Percentiles rank a stretch among this genome's conserved stretches.
These are phyloP conservation scores for Oxytorus armatus DNA, from an alignment of 2,888 invertebrate genomes.

Conservation along the genomic window DNA sequence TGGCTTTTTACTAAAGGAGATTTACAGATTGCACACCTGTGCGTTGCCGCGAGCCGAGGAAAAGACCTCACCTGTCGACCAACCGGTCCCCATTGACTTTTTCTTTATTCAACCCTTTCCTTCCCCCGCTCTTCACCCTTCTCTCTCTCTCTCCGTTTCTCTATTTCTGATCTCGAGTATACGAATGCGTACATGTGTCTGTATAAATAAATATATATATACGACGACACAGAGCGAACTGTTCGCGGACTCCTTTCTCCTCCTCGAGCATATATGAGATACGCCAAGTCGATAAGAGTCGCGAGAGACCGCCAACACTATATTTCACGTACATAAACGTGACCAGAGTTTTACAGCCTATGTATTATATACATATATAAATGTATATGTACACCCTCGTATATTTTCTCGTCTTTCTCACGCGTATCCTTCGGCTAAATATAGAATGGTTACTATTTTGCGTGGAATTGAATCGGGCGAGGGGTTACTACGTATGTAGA, in stretches of 20 bases:
- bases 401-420: conserved; percentile 59
- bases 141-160: conserved; percentile 58
- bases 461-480: conserved; percentile 32
- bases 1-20: conserved; percentile 79
- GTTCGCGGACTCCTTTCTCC: conserved; percentile 63
- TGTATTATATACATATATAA: conserved; percentile 7
- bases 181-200: neutral
- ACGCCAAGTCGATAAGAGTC: conserved; percentile 71
- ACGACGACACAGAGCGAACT: conserved; percentile 20
- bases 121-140: conserved; percentile 60
- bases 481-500: neutral
- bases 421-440: conserved; percentile 70
- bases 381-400: conserved; percentile 38
- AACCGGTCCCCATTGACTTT: conserved; percentile 83
- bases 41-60: conserved; percentile 78
- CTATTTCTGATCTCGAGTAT: conserved; percentile 50
- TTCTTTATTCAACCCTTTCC: conserved; percentile 78
- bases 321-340: conserved; percentile 65
- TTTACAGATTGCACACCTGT: conserved; percentile 84
- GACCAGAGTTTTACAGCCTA: conserved; percentile 43
- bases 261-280: conserved; percentile 65
- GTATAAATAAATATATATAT: conserved; percentile 3
- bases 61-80: conserved; percentile 83
- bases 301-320: conserved; percentile 54
- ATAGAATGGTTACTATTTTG: conserved; percentile 65